Evolutionary conservation across 1,140 invertebrate species (phyloP).

Genomic region (Tetramorium simillimum): DNA sequence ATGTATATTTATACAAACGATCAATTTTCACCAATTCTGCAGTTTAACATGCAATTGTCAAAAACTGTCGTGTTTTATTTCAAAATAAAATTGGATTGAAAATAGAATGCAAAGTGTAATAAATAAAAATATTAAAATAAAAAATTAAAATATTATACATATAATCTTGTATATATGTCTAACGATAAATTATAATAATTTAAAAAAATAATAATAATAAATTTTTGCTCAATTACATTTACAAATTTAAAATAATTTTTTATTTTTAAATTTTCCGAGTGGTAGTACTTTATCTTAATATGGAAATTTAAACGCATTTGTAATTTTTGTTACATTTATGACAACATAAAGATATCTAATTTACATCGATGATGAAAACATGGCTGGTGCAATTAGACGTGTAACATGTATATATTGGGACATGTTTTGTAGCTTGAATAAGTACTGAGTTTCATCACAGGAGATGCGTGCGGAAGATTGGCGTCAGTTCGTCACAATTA

Average conservation of each 20-base stretch:
- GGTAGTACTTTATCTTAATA: neutral
- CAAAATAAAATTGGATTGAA: neutral
- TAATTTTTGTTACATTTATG: neutral
- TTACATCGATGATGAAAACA: neutral
- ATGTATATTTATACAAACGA: neutral
- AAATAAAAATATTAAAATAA: neutral
- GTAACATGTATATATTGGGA: constrained; percentile 38
- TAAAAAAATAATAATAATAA: neutral
- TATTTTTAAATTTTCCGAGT: neutral
- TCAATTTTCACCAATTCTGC: neutral
- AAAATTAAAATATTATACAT: neutral
- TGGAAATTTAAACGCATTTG: neutral
- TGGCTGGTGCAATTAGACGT: neutral
- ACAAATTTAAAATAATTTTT: neutral
- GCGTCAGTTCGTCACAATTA: constrained; percentile 38
- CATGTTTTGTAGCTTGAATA: constrained; percentile 40
- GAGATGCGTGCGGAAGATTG: constrained; percentile 48
- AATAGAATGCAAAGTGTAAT: neutral
- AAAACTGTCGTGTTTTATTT: neutral
- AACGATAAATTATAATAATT: neutral
- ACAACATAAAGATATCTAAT: neutral
- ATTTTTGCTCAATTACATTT: neutral
- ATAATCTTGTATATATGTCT: neutral
- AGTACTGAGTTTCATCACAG: constrained; percentile 33
- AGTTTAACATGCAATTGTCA: neutral